phyloP scores from a whole-genome alignment of 2,888 invertebrate species.

The Drosophila sordidula region DNA sequence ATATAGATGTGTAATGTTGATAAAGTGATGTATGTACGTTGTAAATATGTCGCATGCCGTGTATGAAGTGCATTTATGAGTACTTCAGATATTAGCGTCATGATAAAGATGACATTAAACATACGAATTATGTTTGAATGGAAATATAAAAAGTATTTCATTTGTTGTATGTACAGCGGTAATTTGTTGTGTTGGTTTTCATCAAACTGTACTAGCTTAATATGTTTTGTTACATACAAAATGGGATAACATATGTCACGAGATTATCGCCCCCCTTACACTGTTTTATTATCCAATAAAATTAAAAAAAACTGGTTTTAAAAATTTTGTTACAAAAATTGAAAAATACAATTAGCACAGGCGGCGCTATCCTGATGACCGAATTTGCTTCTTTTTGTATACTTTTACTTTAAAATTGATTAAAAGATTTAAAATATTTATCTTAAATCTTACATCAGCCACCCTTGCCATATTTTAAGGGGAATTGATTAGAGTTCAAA shows the following conservation, averaged over 20 bases:
- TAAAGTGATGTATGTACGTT: constrained; percentile 26
- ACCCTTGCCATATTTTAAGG: too few relatives aligned
- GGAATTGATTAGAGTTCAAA: too few relatives aligned
- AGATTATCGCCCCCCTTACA: too few relatives aligned
- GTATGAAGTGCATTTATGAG: constrained; percentile 30
- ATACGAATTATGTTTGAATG: constrained; percentile 13
- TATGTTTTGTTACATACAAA: constrained; percentile 41
- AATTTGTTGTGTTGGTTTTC: constrained; percentile 15
- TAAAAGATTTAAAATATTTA: too few relatives aligned
- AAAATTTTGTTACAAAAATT: too few relatives aligned
- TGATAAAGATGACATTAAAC: constrained; percentile 21
- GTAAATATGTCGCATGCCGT: constrained; percentile 45
- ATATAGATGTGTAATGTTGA: constrained; percentile 22
- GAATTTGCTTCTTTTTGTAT: too few relatives aligned
- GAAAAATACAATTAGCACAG: too few relatives aligned
- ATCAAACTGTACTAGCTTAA: constrained; percentile 9
- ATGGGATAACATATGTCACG: constrained; percentile 1
- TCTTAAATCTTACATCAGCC: too few relatives aligned
- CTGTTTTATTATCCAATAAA: too few relatives aligned
- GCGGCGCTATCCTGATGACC: too few relatives aligned
- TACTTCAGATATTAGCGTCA: constrained; percentile 22
- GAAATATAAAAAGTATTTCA: constrained; percentile 27
- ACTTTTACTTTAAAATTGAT: too few relatives aligned
- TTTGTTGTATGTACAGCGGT: constrained; percentile 44
- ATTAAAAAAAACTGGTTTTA: too few relatives aligned